phyloP scores from a whole-genome alignment of 2,113 vertebrate genomes.

The Ceyx melanurus region DNA sequence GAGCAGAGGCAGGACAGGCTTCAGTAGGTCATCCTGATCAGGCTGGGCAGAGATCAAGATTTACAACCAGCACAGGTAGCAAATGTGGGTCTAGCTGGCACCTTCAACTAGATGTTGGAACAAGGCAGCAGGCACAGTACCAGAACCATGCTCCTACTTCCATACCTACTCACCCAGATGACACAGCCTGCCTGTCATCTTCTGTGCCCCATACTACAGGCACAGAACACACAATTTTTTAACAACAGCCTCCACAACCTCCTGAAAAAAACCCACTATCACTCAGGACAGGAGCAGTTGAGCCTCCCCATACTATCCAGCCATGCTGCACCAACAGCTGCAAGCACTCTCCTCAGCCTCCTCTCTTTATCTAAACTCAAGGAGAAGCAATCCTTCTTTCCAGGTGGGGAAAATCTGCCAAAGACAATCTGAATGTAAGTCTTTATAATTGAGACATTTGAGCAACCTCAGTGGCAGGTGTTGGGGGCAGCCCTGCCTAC shows the following conservation, averaged over 20 bases:
- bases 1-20: neutral
- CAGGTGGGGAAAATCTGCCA: neutral
- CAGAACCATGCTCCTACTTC: neutral
- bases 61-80: fast-evolving
- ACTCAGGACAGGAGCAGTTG: neutral
- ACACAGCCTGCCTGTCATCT: neutral
- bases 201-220: neutral
- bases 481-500: neutral
- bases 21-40: neutral
- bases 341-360: neutral
- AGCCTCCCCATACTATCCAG: neutral
- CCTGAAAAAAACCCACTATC: neutral
- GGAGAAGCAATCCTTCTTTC: neutral
- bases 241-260: neutral
- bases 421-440: neutral
- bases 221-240: neutral
- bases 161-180: neutral
- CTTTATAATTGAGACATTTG: neutral
- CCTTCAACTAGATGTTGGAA: fast-evolving
- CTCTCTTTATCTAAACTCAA: neutral
- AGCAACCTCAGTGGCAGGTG: neutral
- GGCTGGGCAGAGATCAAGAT: neutral
- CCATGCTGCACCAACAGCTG: neutral
- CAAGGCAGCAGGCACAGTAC: neutral
- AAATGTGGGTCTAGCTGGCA: fast-evolving